Evolutionary conservation across 2,113 vertebrate species (phyloP), one percentile per base, ranked within the genome.

Genomic region (Pseudorhombus dupliciocellatus): DNA sequence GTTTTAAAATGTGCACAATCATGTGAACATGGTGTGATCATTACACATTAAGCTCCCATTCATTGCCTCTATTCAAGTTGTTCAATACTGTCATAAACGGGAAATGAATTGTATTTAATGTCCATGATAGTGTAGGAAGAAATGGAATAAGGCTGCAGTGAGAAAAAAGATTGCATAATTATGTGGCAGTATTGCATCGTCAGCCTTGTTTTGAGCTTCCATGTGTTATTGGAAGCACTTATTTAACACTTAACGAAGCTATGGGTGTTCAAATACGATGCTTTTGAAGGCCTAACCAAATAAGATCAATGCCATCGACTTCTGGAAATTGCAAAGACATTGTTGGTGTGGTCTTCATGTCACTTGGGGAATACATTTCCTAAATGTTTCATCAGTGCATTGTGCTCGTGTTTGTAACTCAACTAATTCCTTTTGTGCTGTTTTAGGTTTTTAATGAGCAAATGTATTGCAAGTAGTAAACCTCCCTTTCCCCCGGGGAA

Each of bases 31-130:
- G 44, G 26, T 57, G n/a, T 25, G 65, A 80, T 61, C 55, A 40
- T 10, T 44, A 75, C 31, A 52, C 70, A 73, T 79, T 77, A 64
- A 73, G 20, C 25, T 59, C 20, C 6, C 65, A 46, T 78, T 83
- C 68, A 70, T 18, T 53, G 46, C 34, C 37, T 20, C 20, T 26
- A 63, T 63, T 63, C 61, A 31, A 76, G 28, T 22, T 44, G 31
- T 77, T 81, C 68, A 70, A 46, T 73, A 59, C 60, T 76, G 75
- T 64, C 61, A 73, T 70, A 70, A 85, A 78, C 70, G 64, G 34
- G 50, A 81, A 67, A 64, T 75, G 0, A 44, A 59, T 58, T 73
- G 53, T 44, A 67, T 70, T 85, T 73, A 65, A 81, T 73, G 68
- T 70, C 68, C 15, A 24, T 64, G 71, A 80, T 70, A 78, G 80